These are phyloP conservation scores for Ormyrus rosae DNA, from an alignment of 2,888 invertebrate species.

Conservation along the genomic window DNA sequence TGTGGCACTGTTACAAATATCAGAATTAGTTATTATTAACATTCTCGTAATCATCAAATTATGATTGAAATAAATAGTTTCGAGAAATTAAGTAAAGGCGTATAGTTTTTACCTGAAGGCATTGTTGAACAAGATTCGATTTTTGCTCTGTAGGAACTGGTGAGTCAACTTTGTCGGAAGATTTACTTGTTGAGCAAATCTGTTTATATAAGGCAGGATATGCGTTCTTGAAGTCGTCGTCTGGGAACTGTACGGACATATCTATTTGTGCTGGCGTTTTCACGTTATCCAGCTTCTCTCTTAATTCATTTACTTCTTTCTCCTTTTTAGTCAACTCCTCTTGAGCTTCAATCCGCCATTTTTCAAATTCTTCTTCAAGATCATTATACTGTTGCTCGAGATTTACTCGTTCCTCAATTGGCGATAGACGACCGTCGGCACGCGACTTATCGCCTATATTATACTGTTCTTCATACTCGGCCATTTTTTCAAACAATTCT, in stretches of 20 bases:
- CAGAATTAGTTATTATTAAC: too few species aligned
- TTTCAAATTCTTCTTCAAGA: conserved; percentile 83
- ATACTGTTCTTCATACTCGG: conserved; percentile 89
- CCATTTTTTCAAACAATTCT: conserved; percentile 84
- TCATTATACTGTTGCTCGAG: conserved; percentile 85
- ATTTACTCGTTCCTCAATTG: conserved; percentile 86
- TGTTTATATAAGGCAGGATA: conserved; percentile 42
- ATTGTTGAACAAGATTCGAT: conserved; percentile 8
- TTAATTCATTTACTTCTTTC: conserved; percentile 78
- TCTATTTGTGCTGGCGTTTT: conserved; percentile 53
- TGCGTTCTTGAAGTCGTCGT: conserved; percentile 54
- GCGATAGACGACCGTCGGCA: conserved; percentile 80
- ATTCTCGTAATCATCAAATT: background rate
- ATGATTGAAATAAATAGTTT: background rate
- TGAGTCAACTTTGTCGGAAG: background rate
- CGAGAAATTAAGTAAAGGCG: background rate
- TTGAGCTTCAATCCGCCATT: conserved; percentile 78
- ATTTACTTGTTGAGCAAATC: conserved; percentile 17
- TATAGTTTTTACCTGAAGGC: conserved; percentile 32
- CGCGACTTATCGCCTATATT: conserved; percentile 75
- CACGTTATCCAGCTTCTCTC: conserved; percentile 66
- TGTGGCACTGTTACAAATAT: conserved; percentile 44
- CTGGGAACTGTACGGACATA: conserved; percentile 65
- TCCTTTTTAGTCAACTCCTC: conserved; percentile 78
- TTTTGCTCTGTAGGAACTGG: background rate